Base-by-base conservation (phyloP, 2,888 invertebrate genomes). In the Ectemnius cavifrons region DNA sequence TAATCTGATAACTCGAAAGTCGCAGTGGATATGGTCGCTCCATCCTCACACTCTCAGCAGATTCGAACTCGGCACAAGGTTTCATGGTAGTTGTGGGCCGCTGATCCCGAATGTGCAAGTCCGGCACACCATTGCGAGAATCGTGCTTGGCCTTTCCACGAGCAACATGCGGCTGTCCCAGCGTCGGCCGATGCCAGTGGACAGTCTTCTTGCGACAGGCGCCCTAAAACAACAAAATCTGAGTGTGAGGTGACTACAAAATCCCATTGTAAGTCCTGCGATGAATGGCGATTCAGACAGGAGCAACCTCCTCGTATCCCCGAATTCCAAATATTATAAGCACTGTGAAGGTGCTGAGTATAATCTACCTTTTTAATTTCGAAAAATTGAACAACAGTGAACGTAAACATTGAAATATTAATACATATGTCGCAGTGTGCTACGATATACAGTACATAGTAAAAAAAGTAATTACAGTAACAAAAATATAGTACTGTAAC, bases 151-250 rank as follows among this genome's bases (percentile, higher is more conserved):
- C 81, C 77, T 81, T 82, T 81, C 84, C 79, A 79, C 79, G 79
- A 83, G 83, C 81, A 83, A 84, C 79, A 81, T 71, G 8, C 37
- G 69, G 73, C 61, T 46, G 60, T 63, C 18, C 57, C 59, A 52
- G 52, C 58, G 62, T 69, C 57, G 73, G 66, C 76, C 75, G 75
- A 23, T 75, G 11, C 11, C 47, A 47, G n/a, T 47, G 64, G 79
- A 73, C 77, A 82, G 83, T 67, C 73, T 77, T 77, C 71, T 73
- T 77, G 72, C 71, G 77, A 74, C 76, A 63, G 71, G 58, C 64
- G 78, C 83, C 85, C 85, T 87, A 82, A 87, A 87, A 87, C 85
- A 87, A 85, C 84, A 79, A 79, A 79, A 81, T 80, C 73, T 71
- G 71, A 67, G 81, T 87, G 85, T 86, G 83, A 67, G 71, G 73